Percentiles rank a stretch among this genome's conserved stretches.
phyloP scores from a whole-genome alignment of 2,797 vertebrate genomes.

The Sebastes diploproa region DNA sequence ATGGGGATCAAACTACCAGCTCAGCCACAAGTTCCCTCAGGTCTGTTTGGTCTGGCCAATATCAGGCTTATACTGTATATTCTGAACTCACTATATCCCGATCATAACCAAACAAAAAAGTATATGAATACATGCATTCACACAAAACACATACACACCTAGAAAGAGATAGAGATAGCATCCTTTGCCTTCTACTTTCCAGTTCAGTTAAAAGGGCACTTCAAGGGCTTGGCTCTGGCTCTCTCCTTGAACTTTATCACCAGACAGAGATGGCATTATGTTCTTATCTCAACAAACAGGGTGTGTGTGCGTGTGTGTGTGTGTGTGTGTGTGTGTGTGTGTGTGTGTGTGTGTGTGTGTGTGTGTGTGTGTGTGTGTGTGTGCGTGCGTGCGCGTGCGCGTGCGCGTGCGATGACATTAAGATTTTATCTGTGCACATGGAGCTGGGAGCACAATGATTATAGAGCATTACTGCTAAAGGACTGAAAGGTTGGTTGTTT shows the following conservation, averaged over 20 bases:
- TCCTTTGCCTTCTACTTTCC: constrained; percentile 12
- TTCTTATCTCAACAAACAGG: constrained; percentile 63
- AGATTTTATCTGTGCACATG: constrained; percentile 58
- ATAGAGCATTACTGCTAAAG: constrained; percentile 55
- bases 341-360: constrained; percentile 13
- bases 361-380: constrained; percentile 15
- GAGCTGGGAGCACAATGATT: constrained; percentile 62
- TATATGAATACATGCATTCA: neutral
- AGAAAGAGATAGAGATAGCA: neutral
- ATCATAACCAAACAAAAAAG: neutral
- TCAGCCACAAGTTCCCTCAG: neutral
- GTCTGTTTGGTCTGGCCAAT: neutral
- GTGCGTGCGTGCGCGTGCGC: constrained; percentile 6
- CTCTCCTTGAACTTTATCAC: constrained; percentile 76
- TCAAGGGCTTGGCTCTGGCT: constrained; percentile 47
- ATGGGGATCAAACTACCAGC: too few species aligned
- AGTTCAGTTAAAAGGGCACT: constrained; percentile 50
- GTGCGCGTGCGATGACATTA: constrained; percentile 56
- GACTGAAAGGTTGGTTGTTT: constrained; percentile 38
- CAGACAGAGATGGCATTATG: constrained; percentile 62
- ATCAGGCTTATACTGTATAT: neutral
- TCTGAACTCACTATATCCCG: neutral
- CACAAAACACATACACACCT: neutral
- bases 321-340: constrained; percentile 2
- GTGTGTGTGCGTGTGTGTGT: constrained; percentile 15